Percentiles rank a stretch among this genome's conserved stretches.
Evolutionary conservation across 64 coral and sea anemone species (phyloP).

Genomic region (Acropora yongei): DNA sequence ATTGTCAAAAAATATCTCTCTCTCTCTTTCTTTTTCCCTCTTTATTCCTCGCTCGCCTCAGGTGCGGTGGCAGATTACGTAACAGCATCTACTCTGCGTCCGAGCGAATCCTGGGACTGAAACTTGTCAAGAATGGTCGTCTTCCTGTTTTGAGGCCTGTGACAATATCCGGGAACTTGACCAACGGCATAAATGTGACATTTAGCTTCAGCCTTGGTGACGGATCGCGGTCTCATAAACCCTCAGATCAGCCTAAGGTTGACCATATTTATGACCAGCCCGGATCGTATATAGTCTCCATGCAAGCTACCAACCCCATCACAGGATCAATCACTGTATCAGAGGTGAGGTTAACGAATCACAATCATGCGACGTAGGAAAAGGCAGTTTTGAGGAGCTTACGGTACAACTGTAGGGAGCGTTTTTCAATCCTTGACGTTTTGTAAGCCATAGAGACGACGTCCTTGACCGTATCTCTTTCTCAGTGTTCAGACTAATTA

Average conservation of each 20-base stretch:
- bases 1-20: too few relatives aligned
- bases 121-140: slow-evolving; percentile 1
- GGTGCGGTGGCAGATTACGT: slow-evolving; percentile 59
- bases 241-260: not conserved
- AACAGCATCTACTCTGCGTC: slow-evolving; percentile 75
- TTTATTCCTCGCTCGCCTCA: not conserved
- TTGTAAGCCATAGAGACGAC: too few relatives aligned
- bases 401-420: too few relatives aligned
- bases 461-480: too few relatives aligned
- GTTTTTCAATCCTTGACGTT: too few relatives aligned
- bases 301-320: slow-evolving; percentile 57
- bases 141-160: slow-evolving; percentile 62
- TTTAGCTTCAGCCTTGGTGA: slow-evolving; percentile 67
- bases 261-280: slow-evolving; percentile 78
- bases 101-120: slow-evolving; percentile 69
- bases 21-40: not conserved
- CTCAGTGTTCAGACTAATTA: too few relatives aligned
- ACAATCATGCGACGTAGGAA: too few relatives aligned
- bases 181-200: slow-evolving; percentile 51
- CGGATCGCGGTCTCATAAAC: slow-evolving; percentile 18
- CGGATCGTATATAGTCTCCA: slow-evolving; percentile 72
- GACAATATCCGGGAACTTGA: slow-evolving; percentile 57
- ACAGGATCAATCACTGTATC: slow-evolving; percentile 54
- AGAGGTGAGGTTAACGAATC: not conserved
- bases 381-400: too few relatives aligned